Base-by-base conservation (phyloP, 2,888 invertebrate species). In the Thereva nobilitata region DNA sequence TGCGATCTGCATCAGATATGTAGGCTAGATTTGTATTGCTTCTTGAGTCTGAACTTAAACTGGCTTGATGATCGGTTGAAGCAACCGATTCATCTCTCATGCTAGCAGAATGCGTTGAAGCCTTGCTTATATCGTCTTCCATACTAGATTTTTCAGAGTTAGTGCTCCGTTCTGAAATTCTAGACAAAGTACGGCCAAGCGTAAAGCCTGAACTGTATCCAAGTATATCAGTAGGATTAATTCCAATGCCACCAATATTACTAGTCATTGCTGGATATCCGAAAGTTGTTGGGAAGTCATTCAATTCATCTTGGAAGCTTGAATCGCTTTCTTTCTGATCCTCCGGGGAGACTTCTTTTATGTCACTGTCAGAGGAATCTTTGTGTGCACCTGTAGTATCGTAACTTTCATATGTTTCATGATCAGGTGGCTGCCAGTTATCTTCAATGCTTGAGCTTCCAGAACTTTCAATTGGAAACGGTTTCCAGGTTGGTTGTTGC, bases 81-180 rank as follows among this genome's bases (percentile, higher is more conserved):
- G 89, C 88, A 41, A 91, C 82, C 0, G 92, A 92, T 77, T 92
- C 92, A 77, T 93, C 93, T 72, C 92, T 91, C 71, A 92, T 86
- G 77, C 92, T 92, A 67, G 91, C 90, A 3, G 92, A 92, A 69
- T 91, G 87, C 2, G 92, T 91, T 70, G 91, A 91, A 4, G 90
- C 92, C 79, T 92, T 93, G 40, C 92, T 92, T 0, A 91, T 90
- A 81, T 93, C 92, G 77, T 92, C 92, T 74, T 92, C 88, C 69
- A 91, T 89, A 75, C 92, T 92, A 3, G 91, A 91, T 78, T 93
- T 93, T 77, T 93, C 93, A 0, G 93, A 93, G 8, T 92, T 92
- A 7, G 93, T 93, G 72, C 93, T 93, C 50, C 93, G 85, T 80
- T 94, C 94, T 0, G 93, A 93, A 76, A 94, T 94, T 70, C 93